A percentile compares a stretch with the other conserved stretches of the same genome.
phyloP scores from a whole-genome alignment of 2,113 vertebrate genomes.

The Candoia aspera region DNA sequence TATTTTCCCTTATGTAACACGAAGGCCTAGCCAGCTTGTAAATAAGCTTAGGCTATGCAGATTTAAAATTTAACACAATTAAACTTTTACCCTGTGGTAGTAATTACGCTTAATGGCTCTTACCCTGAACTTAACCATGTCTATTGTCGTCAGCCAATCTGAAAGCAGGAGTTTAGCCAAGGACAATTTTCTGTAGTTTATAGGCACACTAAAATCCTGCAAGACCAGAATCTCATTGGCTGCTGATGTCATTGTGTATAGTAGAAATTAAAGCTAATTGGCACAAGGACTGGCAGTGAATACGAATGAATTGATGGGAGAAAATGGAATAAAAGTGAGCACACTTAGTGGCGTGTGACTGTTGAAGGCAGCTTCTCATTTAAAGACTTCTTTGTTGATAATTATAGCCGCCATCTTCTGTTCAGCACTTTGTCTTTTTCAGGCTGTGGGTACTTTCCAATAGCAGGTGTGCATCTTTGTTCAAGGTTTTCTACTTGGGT shows the following conservation, averaged over 20 bases:
- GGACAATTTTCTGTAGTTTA: constrained; percentile 75
- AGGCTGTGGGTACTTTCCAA: background rate
- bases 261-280: constrained; percentile 73
- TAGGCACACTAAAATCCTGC: constrained; percentile 59
- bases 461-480: background rate
- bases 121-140: constrained; percentile 67
- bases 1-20: constrained; percentile 49
- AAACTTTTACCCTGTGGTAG: constrained; percentile 72
- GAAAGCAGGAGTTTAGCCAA: constrained; percentile 77
- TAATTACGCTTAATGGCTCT: constrained; percentile 75
- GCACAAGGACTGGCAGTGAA: constrained; percentile 61
- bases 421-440: background rate
- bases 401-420: constrained; percentile 10
- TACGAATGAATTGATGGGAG: constrained; percentile 65
- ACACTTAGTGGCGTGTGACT: constrained; percentile 23
- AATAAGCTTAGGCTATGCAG: constrained; percentile 62
- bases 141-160: constrained; percentile 69
- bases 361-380: constrained; percentile 28
- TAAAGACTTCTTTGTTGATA: constrained; percentile 24
- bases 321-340: constrained; percentile 42
- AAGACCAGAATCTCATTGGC: constrained; percentile 68
- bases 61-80: constrained; percentile 67
- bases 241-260: constrained; percentile 70
- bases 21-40: constrained; percentile 58
- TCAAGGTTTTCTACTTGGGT: background rate